Conservation (phyloP, 2,113 vertebrate genomes). For the Corvus cornix region DNA sequence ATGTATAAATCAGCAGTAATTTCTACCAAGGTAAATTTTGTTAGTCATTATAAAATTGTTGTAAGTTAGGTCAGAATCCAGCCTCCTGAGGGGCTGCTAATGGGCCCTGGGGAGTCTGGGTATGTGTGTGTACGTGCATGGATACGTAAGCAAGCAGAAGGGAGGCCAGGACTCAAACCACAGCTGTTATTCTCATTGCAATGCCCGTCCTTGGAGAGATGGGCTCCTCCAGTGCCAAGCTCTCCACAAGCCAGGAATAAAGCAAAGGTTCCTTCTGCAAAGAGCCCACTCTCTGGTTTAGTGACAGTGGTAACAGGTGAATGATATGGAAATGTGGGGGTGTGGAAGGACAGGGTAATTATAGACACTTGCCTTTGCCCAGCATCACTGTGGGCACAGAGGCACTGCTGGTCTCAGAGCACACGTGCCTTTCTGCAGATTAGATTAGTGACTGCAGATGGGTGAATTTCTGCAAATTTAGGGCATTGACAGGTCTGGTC, state of each 20-base stretch:
- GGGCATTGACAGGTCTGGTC: background rate
- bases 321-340: background rate
- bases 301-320: background rate
- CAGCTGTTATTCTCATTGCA: background rate
- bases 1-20: background rate
- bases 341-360: background rate
- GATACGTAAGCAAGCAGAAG: background rate
- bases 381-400: background rate
- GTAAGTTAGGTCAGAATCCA: background rate
- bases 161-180: background rate
- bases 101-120: background rate
- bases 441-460: background rate
- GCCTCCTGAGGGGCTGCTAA: background rate
- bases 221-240: background rate
- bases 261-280: background rate
- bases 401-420: background rate
- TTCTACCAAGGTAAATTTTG: background rate
- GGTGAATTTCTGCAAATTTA: background rate
- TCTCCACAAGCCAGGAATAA: background rate
- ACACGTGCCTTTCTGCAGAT: background rate
- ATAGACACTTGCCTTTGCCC: background rate
- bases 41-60: background rate
- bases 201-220: fast-evolving
- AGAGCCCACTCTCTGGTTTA: background rate
- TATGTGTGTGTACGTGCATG: background rate